A percentile compares a stretch with the other conserved stretches of the same genome.
Evolutionary conservation across 2,888 invertebrate species (phyloP).

Genomic region (Drosophila bunnanda): DNA sequence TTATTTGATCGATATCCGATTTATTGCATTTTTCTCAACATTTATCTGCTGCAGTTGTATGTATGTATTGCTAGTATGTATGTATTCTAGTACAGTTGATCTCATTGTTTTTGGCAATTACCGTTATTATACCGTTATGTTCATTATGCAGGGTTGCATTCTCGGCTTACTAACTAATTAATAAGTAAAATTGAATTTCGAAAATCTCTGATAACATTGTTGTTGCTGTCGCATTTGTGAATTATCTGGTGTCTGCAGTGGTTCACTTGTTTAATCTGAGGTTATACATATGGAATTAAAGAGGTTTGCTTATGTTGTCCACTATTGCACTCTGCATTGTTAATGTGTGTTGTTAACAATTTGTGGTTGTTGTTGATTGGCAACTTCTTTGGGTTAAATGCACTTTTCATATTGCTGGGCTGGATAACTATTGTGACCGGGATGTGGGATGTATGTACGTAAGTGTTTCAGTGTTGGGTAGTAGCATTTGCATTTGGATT

Average conservation of each 20-base stretch:
- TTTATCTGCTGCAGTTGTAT: slow-evolving; percentile 54
- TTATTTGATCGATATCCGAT: slow-evolving; percentile 76
- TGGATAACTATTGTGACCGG: slow-evolving; percentile 42
- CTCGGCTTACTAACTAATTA: slow-evolving; percentile 73
- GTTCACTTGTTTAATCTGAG: slow-evolving; percentile 41
- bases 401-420: slow-evolving; percentile 60
- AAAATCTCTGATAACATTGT: slow-evolving; percentile 51
- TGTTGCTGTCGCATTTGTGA: slow-evolving; percentile 9
- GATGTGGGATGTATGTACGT: background rate
- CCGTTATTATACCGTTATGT: slow-evolving; percentile 34
- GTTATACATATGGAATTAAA: slow-evolving; percentile 43
- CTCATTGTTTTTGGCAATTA: slow-evolving; percentile 45
- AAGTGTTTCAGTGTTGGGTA: slow-evolving; percentile 23
- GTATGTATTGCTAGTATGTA: slow-evolving; percentile 46
- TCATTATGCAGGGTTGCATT: slow-evolving; percentile 39
- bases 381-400: slow-evolving; percentile 77
- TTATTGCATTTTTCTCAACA: slow-evolving; percentile 76
- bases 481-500: slow-evolving; percentile 23
- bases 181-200: slow-evolving; percentile 65
- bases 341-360: slow-evolving; percentile 28
- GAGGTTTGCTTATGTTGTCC: slow-evolving; percentile 24
- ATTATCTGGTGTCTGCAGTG: slow-evolving; percentile 13
- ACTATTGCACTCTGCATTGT: slow-evolving; percentile 40
- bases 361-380: slow-evolving; percentile 52
- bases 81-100: slow-evolving; percentile 38